Evolutionary conservation across 2,888 invertebrate species (phyloP), one percentile per base, ranked within the genome.

Genomic region (Drosophila colorata): DNA sequence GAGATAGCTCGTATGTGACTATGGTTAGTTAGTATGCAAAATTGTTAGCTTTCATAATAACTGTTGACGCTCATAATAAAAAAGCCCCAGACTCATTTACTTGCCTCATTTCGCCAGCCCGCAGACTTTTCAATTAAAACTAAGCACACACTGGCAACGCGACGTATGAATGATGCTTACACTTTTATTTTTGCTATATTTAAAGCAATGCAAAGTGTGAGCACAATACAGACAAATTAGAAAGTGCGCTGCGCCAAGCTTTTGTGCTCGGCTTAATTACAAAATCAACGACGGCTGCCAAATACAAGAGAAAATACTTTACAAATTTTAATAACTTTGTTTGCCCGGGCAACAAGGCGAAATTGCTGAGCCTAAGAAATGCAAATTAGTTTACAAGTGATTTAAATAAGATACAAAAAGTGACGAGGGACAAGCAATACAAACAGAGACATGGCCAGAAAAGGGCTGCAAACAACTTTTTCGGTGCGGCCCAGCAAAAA

Each of bases 341-440:
- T 85, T 85, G 66, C 37, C 72, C 51, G 61, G 60, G 40, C 64
- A 59, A 64, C 71, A 70, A 47, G 60, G 33, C 59, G 41, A 65
- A 65, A 77, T 76, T 76, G 72, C 59, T 68, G 73, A 63, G 78
- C 78, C 78, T 55, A 83, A 81, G 68, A 83, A 87, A 84, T 84
- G 82, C 87, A 84, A 84, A 84, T 84, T 81, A 87, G 83, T 69
- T 82, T 76, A 85, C 75, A 85, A 81, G 75, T 79, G 85, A 87
- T 85, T 85, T 85, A 79, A 83, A 83, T 87, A 87, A 87, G 77
- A 75, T 76, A 71, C 76, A 78, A 76, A 78, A 79, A 80, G 66
- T 79, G 87, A 84, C 80, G 69, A 85, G 79, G 83, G 87, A 74
- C 77, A 55, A 60, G 55, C 38, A 67, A 64, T 14, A 52, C 38